Base-by-base conservation (phyloP, 2,888 invertebrate species). In the Electrophaes corylata region DNA sequence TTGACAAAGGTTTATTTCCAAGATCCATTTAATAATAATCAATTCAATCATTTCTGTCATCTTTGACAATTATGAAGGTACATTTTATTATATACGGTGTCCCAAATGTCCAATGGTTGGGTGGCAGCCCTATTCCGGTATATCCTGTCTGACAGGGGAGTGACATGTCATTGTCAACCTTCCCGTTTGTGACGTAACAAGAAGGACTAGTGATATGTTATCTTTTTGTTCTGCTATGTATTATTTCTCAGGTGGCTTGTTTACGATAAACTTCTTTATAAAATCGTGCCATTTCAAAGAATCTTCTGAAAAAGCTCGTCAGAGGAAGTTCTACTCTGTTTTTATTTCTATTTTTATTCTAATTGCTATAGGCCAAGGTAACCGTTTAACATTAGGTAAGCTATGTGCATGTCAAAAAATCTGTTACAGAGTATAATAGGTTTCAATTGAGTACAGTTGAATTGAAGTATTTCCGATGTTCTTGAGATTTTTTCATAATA, bases 161-260 rank as follows among this genome's bases (percentile, higher is more conserved):
- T 49, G 49, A 41, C 40, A 23, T 2, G 54, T 35, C 29, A 37
- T 49, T 49, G 55, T 48, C 26, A 10, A 37, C 47, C 10, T 5
- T 0, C 26, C 16, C 14, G 26, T 33, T 41, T 23, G 39, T 33
- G 23, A 47, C 33, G 26, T 19, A 20, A 10, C 26, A 11, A 44
- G n/a, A 41, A 23, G 23, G 43, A 44, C 31, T 18, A 18, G 41
- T 12, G 23, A n/a, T 18, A 18, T 45, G 44, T 1, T 45, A 23
- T 16, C n/a, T 29, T 18, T n/a, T 44, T 16, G 16, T 14, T 43
- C 19, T 18, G 40, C 20, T 20, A n/a, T 20, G 19, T 19, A 40
- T n/a, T 40, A 33, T 33, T 12, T n/a, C 12, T 12, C 12, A 12
- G 33, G 3, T 33, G n/a, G n/a, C n/a, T n/a, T n/a, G n/a, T n/a